Percentiles rank a stretch among this genome's conserved stretches.
These are phyloP conservation scores for Spondyliosoma cantharus DNA, from an alignment of 2,797 vertebrate species.

Conservation along the genomic window DNA sequence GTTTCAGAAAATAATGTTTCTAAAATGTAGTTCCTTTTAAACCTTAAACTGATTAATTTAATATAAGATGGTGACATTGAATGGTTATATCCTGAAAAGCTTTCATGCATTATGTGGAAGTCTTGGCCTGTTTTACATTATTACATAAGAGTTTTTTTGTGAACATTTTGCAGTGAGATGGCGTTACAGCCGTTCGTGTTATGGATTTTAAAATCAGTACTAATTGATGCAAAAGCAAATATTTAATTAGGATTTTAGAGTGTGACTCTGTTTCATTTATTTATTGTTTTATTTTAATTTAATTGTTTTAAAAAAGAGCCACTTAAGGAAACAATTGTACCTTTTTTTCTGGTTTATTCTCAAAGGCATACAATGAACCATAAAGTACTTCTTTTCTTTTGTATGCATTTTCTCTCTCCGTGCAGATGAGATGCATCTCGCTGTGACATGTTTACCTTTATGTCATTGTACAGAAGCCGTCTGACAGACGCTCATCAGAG, in stretches of 20 bases:
- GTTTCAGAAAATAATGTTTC: neutral
- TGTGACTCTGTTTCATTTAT: neutral
- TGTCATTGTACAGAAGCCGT: neutral
- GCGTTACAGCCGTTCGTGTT: neutral
- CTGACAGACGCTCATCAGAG: neutral
- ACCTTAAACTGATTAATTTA: constrained; percentile 1
- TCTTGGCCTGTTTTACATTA: neutral
- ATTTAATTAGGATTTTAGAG: neutral
- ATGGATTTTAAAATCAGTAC: neutral
- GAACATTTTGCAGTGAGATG: neutral
- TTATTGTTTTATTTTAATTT: neutral
- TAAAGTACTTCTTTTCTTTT: neutral
- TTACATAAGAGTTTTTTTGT: neutral
- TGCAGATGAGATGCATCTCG: no score
- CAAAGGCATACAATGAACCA: neutral
- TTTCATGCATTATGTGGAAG: rapidly evolving
- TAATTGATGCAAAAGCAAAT: neutral
- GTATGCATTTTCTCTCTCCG: neutral
- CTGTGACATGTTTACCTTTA: neutral
- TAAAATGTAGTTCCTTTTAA: neutral
- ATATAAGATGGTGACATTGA: neutral
- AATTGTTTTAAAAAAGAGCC: neutral
- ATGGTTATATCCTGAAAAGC: neutral
- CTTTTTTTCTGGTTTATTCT: neutral
- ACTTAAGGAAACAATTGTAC: neutral